A percentile compares a stretch with the other conserved stretches of the same genome.
Evolutionary conservation across 2,797 vertebrate species (phyloP).

Genomic region (Molossus molossus): DNA sequence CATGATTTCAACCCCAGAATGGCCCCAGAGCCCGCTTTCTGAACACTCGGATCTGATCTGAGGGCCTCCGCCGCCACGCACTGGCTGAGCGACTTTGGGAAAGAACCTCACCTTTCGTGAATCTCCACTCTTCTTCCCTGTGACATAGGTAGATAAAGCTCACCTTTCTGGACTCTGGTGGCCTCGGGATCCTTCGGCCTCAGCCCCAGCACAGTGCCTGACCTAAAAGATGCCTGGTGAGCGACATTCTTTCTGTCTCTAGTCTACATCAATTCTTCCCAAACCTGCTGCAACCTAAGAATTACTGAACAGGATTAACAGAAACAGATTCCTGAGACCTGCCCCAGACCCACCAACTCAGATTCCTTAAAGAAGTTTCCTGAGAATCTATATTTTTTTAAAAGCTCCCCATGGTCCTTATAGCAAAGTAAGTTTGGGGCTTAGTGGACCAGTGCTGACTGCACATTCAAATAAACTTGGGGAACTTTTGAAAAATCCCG

Average conservation of each 20-base stretch:
- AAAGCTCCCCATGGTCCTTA: neutral
- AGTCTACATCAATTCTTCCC: neutral
- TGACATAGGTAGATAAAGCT: neutral
- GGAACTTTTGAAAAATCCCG: neutral
- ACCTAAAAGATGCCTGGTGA: neutral
- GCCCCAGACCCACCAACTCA: neutral
- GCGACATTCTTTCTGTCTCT: neutral
- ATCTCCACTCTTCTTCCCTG: neutral
- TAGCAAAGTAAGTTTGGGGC: neutral
- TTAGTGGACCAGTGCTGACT: neutral
- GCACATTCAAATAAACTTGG: neutral
- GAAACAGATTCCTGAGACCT: neutral
- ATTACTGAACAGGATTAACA: neutral
- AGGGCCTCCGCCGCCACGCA: neutral
- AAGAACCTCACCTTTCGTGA: neutral
- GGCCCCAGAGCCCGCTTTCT: neutral
- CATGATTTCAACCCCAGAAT: neutral
- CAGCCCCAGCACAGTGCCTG: neutral
- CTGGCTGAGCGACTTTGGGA: neutral
- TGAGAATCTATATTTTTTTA: neutral
- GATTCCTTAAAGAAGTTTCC: neutral
- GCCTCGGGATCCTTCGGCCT: no score
- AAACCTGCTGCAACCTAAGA: neutral
- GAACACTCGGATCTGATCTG: neutral
- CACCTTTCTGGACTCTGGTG: neutral